These are phyloP conservation scores for Micrasema minimum DNA, from an alignment of 1,140 invertebrate genomes.

Conservation along the genomic window DNA sequence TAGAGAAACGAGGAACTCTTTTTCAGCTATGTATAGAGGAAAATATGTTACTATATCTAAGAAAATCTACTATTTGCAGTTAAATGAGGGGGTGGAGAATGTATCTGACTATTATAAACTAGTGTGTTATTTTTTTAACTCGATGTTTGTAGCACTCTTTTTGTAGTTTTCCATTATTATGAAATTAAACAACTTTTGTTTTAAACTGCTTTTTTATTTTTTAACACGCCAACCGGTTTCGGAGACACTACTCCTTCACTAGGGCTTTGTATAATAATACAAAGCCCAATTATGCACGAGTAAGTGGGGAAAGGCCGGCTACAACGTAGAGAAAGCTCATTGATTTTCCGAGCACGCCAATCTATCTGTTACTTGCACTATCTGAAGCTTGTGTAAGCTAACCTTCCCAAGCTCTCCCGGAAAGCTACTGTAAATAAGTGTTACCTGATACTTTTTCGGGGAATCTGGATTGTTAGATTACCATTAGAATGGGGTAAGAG, in stretches of 20 bases:
- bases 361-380: slow-evolving; percentile 35
- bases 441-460: not conserved
- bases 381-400: slow-evolving; percentile 12
- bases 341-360: slow-evolving; percentile 37
- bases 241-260: not conserved
- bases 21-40: too few relatives aligned
- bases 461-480: not conserved
- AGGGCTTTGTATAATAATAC: not conserved
- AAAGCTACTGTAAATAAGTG: slow-evolving; percentile 19
- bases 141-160: too few relatives aligned
- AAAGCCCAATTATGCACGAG: slow-evolving; percentile 37
- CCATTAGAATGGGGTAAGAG: not conserved
- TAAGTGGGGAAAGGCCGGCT: slow-evolving; percentile 19
- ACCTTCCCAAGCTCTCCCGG: slow-evolving; percentile 2
- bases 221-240: too few relatives aligned
- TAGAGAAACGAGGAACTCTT: too few relatives aligned
- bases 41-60: too few relatives aligned
- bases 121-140: too few relatives aligned
- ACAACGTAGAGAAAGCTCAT: slow-evolving; percentile 29
- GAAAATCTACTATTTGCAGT: too few relatives aligned
- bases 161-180: too few relatives aligned
- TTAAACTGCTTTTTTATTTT: too few relatives aligned
- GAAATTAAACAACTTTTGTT: too few relatives aligned
- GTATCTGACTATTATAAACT: too few relatives aligned
- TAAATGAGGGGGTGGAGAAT: too few relatives aligned